phyloP scores from a whole-genome alignment of 2,113 vertebrate genomes.

The Pteruthius melanotis region DNA sequence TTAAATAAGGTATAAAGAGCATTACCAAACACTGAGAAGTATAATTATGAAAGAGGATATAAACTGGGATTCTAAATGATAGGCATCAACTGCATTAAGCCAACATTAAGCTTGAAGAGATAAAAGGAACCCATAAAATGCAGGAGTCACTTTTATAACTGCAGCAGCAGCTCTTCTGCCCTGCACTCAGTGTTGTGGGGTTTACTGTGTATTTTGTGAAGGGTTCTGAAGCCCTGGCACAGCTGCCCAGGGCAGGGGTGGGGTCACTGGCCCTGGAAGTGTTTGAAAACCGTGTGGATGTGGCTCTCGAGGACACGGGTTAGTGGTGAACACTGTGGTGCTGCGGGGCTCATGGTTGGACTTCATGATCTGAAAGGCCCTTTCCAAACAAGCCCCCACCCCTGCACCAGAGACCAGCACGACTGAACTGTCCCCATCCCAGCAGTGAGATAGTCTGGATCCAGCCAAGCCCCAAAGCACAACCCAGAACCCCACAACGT shows the following conservation, averaged over 20 bases:
- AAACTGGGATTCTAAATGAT: not conserved
- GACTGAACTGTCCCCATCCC: rapidly evolving
- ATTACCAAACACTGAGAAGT: not conserved
- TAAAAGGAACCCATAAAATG: not conserved
- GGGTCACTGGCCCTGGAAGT: not conserved
- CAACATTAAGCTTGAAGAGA: not conserved
- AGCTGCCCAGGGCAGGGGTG: not conserved
- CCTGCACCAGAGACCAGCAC: not conserved
- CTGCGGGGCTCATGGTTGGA: not conserved
- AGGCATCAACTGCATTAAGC: not conserved
- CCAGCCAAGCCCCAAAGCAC: not conserved
- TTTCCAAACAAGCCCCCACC: not conserved
- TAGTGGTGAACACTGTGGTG: not conserved
- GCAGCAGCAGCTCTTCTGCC: not conserved
- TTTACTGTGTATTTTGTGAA: not conserved
- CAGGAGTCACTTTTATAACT: not conserved
- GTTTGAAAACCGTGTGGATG: not conserved
- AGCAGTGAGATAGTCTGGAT: rapidly evolving
- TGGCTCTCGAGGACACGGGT: not conserved
- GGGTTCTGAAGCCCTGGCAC: not conserved
- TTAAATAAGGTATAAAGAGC: conserved; percentile 13
- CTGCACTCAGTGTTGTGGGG: not conserved
- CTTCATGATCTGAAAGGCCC: not conserved
- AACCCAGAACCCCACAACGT: rapidly evolving
- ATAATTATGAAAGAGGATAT: conserved; percentile 22